These are phyloP conservation scores for Melipona beecheii DNA, from an alignment of 2,888 invertebrate species.

Conservation along the genomic window DNA sequence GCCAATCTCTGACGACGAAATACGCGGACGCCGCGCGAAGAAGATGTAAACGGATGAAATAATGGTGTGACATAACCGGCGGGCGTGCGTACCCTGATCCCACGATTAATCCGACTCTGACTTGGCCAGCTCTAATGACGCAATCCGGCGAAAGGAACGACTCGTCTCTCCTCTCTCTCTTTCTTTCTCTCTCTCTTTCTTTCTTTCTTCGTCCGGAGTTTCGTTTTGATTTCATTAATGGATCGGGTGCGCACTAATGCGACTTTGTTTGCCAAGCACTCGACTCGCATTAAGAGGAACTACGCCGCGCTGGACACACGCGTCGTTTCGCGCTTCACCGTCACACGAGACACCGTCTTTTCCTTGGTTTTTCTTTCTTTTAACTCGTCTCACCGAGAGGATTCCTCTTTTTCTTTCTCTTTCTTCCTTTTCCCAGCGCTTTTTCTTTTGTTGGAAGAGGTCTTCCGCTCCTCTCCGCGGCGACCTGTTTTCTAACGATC, in stretches of 20 bases:
- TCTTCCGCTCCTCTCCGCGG: not conserved
- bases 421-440: too few species aligned
- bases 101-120: conserved; percentile 55
- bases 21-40: conserved; percentile 48
- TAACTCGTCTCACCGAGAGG: conserved; percentile 6
- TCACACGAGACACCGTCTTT: conserved; percentile 52
- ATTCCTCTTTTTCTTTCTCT: not conserved
- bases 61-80: conserved; percentile 67
- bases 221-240: conserved; percentile 81
- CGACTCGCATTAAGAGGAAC: conserved; percentile 75
- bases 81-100: conserved; percentile 57
- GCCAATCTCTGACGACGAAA: conserved; percentile 66
- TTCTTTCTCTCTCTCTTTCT: conserved; percentile 19
- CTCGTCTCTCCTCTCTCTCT: not conserved
- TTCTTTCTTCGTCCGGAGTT: conserved; percentile 38
- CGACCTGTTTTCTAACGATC: conserved; percentile 6
- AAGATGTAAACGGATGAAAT: conserved; percentile 69
- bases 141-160: conserved; percentile 64
- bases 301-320: conserved; percentile 65
- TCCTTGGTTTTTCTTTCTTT: conserved; percentile 20
- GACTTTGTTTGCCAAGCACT: conserved; percentile 79
- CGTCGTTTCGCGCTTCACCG: conserved; percentile 70
- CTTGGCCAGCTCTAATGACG: conserved; percentile 55
- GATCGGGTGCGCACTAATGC: conserved; percentile 78
- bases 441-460: not conserved